These are phyloP conservation scores for Gerris buenoi DNA, from an alignment of 1,140 invertebrate species.

Conservation along the genomic window DNA sequence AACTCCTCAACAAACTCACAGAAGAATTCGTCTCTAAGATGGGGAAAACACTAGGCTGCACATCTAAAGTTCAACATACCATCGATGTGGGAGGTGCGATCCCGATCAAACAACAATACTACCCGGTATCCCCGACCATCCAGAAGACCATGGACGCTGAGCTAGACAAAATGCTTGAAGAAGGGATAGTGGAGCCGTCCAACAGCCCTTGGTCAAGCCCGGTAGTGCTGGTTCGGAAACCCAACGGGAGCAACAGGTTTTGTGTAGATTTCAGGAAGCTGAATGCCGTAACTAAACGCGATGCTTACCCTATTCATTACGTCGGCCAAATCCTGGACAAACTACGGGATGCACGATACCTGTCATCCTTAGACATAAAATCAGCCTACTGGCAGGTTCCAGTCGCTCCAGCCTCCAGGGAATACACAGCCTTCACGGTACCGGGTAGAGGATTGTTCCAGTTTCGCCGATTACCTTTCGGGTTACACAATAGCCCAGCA, in stretches of 20 bases:
- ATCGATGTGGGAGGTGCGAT: no score
- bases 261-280: slow-evolving; percentile 33
- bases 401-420: slow-evolving; percentile 7
- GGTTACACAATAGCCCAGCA: slow-evolving; percentile 25
- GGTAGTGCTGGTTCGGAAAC: slow-evolving; percentile 36
- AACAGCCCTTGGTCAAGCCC: slow-evolving; percentile 32
- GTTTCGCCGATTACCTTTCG: slow-evolving; percentile 27
- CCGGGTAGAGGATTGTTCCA: slow-evolving; percentile 23
- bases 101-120: slow-evolving; percentile 14
- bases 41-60: no score
- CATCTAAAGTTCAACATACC: no score
- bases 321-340: slow-evolving; percentile 13
- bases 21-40: no score
- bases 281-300: slow-evolving; percentile 29
- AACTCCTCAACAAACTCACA: no score
- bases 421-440: slow-evolving; percentile 17
- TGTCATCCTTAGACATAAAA: slow-evolving; percentile 25
- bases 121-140: slow-evolving; percentile 6
- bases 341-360: slow-evolving; percentile 23
- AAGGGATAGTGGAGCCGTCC: no score
- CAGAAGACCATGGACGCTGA: slow-evolving; percentile 15
- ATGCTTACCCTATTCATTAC: slow-evolving; percentile 18
- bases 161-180: no score
- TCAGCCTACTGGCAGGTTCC: slow-evolving; percentile 22
- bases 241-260: slow-evolving; percentile 31